Percentiles rank a stretch among this genome's conserved stretches.
Conservation (phyloP, 2,888 invertebrate species). For the Morinoia aosen region DNA sequence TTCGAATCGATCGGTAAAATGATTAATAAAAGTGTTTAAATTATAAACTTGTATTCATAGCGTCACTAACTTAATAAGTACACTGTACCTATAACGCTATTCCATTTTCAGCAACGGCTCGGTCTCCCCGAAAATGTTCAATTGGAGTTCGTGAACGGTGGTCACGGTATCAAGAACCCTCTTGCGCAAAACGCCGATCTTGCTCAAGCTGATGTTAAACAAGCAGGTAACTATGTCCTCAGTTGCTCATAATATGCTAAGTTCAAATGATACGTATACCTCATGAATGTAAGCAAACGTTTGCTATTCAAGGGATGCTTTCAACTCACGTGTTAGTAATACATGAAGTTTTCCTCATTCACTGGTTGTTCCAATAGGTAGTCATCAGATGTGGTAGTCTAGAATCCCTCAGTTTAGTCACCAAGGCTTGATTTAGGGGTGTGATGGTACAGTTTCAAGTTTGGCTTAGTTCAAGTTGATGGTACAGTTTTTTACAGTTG, state of each 20-base stretch:
- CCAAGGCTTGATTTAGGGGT: no score
- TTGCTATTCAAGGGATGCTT: no score
- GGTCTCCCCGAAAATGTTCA: slow-evolving; percentile 67
- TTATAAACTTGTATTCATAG: not conserved
- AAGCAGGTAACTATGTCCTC: slow-evolving; percentile 53
- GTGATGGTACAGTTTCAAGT: no score
- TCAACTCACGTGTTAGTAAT: no score
- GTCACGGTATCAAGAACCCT: slow-evolving; percentile 97
- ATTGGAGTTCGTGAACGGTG: slow-evolving; percentile 95
- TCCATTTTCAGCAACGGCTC: slow-evolving; percentile 62
- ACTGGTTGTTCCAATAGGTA: no score
- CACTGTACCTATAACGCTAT: not conserved
- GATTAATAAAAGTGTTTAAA: not conserved
- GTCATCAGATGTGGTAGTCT: no score
- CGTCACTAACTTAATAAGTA: not conserved
- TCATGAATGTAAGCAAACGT: not conserved
- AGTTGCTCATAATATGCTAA: not conserved
- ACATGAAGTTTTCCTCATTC: no score
- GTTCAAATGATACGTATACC: not conserved
- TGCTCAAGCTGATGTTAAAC: slow-evolving; percentile 64
- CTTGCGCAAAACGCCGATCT: slow-evolving; percentile 75
- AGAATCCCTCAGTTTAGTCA: no score
- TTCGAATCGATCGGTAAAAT: not conserved
- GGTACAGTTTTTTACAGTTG: no score
- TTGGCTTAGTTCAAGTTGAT: no score